Percentiles rank a stretch among this genome's conserved stretches.
Evolutionary conservation across 2,797 vertebrate species (phyloP).

Genomic region (Coilia nasus): DNA sequence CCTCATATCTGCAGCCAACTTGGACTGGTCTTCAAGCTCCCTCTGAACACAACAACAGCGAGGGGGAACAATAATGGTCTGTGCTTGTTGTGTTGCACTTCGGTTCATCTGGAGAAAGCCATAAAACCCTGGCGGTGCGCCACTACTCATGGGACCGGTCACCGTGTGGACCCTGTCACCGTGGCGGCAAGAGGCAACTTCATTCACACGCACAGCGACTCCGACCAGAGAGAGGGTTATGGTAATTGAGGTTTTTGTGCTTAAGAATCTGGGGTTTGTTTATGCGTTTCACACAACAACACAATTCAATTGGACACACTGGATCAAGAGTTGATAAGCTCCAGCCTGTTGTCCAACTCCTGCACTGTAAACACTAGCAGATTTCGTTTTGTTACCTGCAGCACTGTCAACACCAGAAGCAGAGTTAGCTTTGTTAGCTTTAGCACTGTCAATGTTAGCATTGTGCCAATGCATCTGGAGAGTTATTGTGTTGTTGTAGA

Average conservation of each 20-base stretch:
- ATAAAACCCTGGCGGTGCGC: not conserved
- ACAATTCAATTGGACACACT: not conserved
- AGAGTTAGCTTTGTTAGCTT: no score
- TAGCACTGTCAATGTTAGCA: no score
- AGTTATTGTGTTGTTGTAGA: no score
- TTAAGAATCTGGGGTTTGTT: not conserved
- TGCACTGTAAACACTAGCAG: no score
- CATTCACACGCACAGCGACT: not conserved
- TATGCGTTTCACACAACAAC: not conserved
- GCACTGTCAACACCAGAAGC: no score
- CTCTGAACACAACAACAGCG: not conserved
- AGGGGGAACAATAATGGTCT: conserved; percentile 14
- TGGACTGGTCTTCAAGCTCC: not conserved
- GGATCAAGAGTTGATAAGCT: not conserved
- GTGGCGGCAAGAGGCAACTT: not conserved
- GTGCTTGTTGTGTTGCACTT: not conserved
- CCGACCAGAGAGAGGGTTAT: no score
- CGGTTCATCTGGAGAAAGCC: not conserved
- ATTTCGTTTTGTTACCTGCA: no score
- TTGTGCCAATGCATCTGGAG: no score
- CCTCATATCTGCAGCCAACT: conserved; percentile 17
- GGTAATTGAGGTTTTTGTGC: no score
- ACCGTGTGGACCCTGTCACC: not conserved
- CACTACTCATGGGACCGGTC: not conserved
- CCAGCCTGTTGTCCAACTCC: not conserved